A percentile compares a stretch with the other conserved stretches of the same genome.
phyloP scores from a whole-genome alignment of 1,140 invertebrate species.

The Pteromalus puparum region DNA sequence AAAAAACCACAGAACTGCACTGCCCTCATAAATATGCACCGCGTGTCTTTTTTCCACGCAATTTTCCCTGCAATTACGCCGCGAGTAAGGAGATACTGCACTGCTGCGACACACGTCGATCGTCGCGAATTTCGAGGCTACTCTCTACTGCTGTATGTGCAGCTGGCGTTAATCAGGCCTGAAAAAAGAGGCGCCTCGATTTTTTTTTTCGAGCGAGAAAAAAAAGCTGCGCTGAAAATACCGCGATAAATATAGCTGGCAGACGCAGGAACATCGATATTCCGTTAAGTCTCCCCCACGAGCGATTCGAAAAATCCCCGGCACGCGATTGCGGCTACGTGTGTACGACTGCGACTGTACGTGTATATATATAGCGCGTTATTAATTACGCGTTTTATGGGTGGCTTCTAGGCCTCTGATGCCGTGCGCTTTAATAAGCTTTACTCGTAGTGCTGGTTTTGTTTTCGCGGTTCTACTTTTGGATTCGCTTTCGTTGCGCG shows the following conservation, averaged over 20 bases:
- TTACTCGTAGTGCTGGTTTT: slow-evolving; percentile 18
- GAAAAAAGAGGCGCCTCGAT: background rate
- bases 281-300: slow-evolving; percentile 20
- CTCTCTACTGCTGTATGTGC: too few species aligned
- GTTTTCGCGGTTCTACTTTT: background rate
- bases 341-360: too few species aligned
- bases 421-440: slow-evolving; percentile 57
- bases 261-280: slow-evolving; percentile 14
- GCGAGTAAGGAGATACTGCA: background rate
- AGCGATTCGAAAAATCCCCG: slow-evolving; percentile 50
- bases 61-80: background rate
- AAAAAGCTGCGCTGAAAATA: background rate
- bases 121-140: too few species aligned
- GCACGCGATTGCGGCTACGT: slow-evolving; percentile 49
- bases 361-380: slow-evolving; percentile 47
- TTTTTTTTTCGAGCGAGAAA: background rate
- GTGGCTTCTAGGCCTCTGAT: slow-evolving; percentile 54
- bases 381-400: slow-evolving; percentile 63
- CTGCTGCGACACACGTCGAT: too few species aligned
- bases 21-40: background rate
- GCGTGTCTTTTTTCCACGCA: background rate
- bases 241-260: slow-evolving; percentile 18
- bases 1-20: too few species aligned
- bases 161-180: too few species aligned
- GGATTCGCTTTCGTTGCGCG: background rate